These are phyloP conservation scores for Strongylocentrotus purpuratus DNA, from an alignment of 35 echinoderm and acorn worm species.

Conservation along the genomic window DNA sequence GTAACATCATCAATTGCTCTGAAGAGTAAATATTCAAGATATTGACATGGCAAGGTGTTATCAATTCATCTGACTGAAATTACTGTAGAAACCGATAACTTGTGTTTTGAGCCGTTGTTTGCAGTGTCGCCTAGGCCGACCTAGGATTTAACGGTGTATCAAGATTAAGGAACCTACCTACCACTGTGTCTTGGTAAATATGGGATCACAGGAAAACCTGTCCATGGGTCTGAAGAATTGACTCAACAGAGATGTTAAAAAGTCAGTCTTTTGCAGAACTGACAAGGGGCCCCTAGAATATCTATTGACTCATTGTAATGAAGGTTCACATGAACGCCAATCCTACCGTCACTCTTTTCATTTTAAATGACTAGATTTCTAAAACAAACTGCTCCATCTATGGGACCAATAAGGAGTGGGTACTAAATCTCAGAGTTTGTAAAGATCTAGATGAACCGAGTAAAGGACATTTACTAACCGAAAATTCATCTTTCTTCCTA, in stretches of 20 bases:
- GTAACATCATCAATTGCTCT: background rate
- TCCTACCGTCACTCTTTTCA: background rate
- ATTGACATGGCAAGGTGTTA: background rate
- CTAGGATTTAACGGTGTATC: background rate
- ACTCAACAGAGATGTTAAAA: background rate
- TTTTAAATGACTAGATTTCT: background rate
- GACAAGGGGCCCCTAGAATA: background rate
- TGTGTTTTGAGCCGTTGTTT: background rate
- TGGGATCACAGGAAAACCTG: background rate
- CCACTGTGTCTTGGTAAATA: background rate
- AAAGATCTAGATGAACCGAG: background rate
- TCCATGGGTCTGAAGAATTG: background rate
- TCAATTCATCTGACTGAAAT: background rate
- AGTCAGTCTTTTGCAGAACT: background rate
- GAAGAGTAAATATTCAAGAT: background rate
- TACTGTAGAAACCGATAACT: background rate
- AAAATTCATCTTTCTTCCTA: background rate
- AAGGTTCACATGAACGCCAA: background rate
- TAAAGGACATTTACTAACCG: background rate
- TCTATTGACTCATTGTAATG: background rate
- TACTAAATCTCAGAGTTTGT: background rate
- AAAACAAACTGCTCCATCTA: background rate
- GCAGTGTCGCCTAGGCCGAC: background rate
- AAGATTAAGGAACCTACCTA: constrained; percentile 9
- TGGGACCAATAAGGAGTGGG: too few species aligned